Evolutionary conservation across 2,797 vertebrate genomes (phyloP), one percentile per base, ranked within the genome.

Genomic region (Ceryle rudis): DNA sequence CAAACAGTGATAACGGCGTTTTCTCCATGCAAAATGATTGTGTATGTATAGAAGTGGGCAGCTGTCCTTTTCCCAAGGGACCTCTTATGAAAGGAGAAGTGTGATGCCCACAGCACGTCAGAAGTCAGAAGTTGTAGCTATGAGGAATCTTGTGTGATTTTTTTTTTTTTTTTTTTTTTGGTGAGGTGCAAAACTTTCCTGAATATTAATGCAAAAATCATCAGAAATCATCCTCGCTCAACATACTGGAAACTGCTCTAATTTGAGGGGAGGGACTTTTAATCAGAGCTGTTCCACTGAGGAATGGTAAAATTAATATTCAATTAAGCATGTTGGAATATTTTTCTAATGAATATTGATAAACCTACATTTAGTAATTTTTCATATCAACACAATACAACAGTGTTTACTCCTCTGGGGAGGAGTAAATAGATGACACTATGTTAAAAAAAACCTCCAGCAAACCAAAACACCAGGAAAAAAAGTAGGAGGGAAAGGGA

Each of bases 231-330:
- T 75, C 21, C 12, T 29, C 72, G 67, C 16, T 94, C 47, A 85
- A 52, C 33, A 28, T 23, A 82, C 61, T 5, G 4, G 61, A 96
- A 95, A 87, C 21, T 54, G n/a, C 21, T 65, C 4, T 82, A 88
- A 95, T 87, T 83, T 79, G 31, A 74, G 20, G 14, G 81, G 85
- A 93, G 35, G 85, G 39, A 65, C 47, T 73, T 92, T 86, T 65
- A 86, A 69, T 86, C 39, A 88, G 33, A 88, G 31, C 39, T 75
- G 26, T 72, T 95, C 57, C 46, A 57, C 26, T 42, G 46, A 71
- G 46, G 18, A 90, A 92, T 10, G 28, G 82, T 67, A 72, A 90
- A 81, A 89, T 89, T 93, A 92, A 90, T 86, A 89, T 88, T 77
- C 35, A 69, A 4, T 46, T 89, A 89, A 87, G 21, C 10, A 70